These are phyloP conservation scores for Tricholaema leucomelas DNA, from an alignment of 2,113 vertebrate species.

Conservation along the genomic window DNA sequence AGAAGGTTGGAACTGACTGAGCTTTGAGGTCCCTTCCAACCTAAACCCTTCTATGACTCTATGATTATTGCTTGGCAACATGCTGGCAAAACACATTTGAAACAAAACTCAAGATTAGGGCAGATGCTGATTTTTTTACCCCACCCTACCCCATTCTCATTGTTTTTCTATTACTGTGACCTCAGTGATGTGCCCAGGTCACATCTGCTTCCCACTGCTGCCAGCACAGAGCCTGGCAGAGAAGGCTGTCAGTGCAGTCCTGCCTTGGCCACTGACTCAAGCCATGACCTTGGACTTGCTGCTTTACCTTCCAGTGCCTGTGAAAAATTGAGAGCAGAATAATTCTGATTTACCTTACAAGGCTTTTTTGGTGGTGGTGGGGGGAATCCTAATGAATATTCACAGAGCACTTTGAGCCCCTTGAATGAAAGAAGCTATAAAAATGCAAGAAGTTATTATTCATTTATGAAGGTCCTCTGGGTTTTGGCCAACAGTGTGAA, in stretches of 20 bases:
- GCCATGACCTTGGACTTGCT: background rate
- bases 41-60: too few species aligned
- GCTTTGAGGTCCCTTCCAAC: too few species aligned
- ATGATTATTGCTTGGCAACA: fast-evolving
- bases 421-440: constrained; percentile 59
- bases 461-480: constrained; percentile 64
- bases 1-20: too few species aligned
- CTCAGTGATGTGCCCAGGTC: background rate
- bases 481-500: constrained; percentile 67
- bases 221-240: background rate
- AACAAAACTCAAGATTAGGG: background rate
- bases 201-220: background rate
- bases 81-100: background rate
- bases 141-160: background rate
- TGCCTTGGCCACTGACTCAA: fast-evolving
- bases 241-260: fast-evolving
- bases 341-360: background rate
- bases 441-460: constrained; percentile 61
- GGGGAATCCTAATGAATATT: constrained; percentile 34
- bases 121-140: background rate
- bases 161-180: background rate
- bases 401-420: background rate
- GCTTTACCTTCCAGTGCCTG: background rate
- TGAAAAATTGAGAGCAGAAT: background rate
- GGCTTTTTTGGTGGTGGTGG: too few species aligned